Base-by-base conservation (phyloP, 2,797 vertebrate genomes). In the Aselliscus stoliczkanus region DNA sequence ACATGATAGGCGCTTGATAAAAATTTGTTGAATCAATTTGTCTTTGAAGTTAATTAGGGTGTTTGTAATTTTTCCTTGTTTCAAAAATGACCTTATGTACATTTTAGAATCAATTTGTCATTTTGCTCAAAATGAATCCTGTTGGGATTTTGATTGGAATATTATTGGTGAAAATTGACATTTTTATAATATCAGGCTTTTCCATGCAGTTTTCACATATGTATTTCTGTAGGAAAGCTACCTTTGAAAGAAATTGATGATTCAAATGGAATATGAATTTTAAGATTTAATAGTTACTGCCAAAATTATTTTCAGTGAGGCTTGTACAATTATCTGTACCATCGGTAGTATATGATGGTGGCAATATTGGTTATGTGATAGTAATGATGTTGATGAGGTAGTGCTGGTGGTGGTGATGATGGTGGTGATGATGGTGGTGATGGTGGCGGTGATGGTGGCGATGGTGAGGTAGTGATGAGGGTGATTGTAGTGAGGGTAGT, bases 171-270 rank as follows among this genome's bases (percentile, higher is more conserved):
- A 81, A 44, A 50, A 88, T 56, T 52, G 60, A 88, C 7, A 82
- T 70, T 83, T 95, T 90, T 93, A 73, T 91, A 82, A 56, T 50
- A 62, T 29, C 76, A 82, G 82, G 27, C 52, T 93, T 84, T 56
- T 76, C 65, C n/a, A 70, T 50, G 72, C 54, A 10, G 56, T 91
- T 93, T 81, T 85, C 56, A 15, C 34, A 31, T 56, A 20, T 69
- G 20, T 70, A 60, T 91, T 90, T 80, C 50, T 62, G 2, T 73
- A 69, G 47, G 18, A 89, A 2, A 73, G n/a, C 18, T 85, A 73
- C n/a, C 52, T 62, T 70, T 37, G 67, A 89, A 69, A 86, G 80
- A 82, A 89, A 82, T 39, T 44, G n/a, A 65, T 69, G 75, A 75
- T 50, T 86, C 84, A 92, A 73, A 42, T 76, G 58, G 60, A n/a